Conservation (phyloP, 2,113 vertebrate species). For the Solea solea region DNA sequence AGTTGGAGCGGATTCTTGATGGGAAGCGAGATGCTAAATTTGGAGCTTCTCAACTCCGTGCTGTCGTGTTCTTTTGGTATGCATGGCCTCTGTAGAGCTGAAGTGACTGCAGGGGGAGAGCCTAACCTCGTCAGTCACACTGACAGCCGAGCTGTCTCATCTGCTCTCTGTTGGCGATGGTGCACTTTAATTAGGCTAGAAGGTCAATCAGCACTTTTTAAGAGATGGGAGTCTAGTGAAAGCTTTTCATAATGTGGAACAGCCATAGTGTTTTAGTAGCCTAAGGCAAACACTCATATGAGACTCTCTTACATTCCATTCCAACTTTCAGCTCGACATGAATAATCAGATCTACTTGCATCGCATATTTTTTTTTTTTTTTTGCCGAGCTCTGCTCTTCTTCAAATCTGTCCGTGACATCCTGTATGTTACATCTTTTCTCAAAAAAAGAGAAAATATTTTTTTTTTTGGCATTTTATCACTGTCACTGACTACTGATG, state of each 20-base stretch:
- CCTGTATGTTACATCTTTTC: constrained; percentile 2
- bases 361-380: constrained; percentile 4
- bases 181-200: constrained; percentile 72
- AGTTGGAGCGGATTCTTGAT: constrained; percentile 54
- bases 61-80: constrained; percentile 58
- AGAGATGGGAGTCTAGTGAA: constrained; percentile 56
- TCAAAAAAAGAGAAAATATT: no score
- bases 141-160: constrained; percentile 72
- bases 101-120: constrained; percentile 69
- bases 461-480: no score
- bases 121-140: constrained; percentile 72
- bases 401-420: constrained; percentile 22
- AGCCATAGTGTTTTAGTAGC: constrained; percentile 26
- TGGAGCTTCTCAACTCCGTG: constrained; percentile 43
- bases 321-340: constrained; percentile 21
- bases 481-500: not conserved
- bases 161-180: constrained; percentile 62
- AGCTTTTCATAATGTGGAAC: constrained; percentile 54
- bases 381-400: constrained; percentile 15
- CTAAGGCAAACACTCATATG: constrained; percentile 15
- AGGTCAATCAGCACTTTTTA: constrained; percentile 70
- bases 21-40: constrained; percentile 53
- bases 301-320: constrained; percentile 5
- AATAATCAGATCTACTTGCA: constrained; percentile 34
- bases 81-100: constrained; percentile 60